A percentile compares a stretch with the other conserved stretches of the same genome.
Evolutionary conservation across 2,797 vertebrate genomes (phyloP).

Genomic region (Labeo calbasu): DNA sequence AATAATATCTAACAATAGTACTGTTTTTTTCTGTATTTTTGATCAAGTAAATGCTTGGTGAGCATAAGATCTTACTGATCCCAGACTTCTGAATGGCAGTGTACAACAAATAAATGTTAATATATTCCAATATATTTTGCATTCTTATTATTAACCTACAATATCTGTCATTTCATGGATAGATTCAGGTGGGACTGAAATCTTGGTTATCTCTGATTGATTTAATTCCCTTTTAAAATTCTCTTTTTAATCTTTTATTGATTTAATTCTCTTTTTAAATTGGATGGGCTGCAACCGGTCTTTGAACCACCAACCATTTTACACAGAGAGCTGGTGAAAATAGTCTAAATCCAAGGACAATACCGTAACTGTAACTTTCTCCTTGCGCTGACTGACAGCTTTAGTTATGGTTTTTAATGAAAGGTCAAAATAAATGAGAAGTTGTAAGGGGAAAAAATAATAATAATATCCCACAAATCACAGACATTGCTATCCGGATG

Average conservation of each 20-base stretch:
- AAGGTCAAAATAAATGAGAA: conserved; percentile 19
- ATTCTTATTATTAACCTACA: background rate
- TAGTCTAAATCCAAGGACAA: background rate
- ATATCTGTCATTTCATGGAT: background rate
- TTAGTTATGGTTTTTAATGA: conserved; percentile 19
- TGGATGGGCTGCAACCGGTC: background rate
- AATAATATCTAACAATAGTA: no score
- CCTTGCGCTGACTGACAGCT: background rate
- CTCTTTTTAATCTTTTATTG: background rate
- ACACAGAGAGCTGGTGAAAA: background rate
- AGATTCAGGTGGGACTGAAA: background rate
- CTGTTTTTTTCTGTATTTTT: no score
- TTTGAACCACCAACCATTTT: background rate
- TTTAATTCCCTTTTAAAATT: background rate
- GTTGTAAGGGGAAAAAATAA: background rate
- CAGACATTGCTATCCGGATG: background rate
- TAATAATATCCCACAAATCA: conserved; percentile 9
- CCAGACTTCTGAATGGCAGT: no score
- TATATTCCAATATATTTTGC: background rate
- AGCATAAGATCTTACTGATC: no score
- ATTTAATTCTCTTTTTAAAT: background rate
- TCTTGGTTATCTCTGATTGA: background rate
- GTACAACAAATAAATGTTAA: background rate
- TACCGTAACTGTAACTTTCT: background rate
- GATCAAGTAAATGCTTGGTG: no score